Evolutionary conservation across 2,113 vertebrate genomes (phyloP).

Genomic region (Platanista minor): DNA sequence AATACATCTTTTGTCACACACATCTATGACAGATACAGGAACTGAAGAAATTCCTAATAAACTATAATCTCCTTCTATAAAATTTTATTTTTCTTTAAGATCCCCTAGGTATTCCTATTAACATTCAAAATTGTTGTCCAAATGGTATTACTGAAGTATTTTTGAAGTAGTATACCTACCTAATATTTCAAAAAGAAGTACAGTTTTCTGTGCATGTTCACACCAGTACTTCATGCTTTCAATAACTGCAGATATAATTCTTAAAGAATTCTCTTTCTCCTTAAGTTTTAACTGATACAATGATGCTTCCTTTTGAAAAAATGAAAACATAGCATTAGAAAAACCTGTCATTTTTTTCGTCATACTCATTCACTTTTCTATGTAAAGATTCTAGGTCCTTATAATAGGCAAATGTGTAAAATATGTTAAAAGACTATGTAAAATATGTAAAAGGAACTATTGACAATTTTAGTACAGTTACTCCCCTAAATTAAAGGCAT

Average conservation of each 20-base stretch:
- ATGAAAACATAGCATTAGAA: slow-evolving; percentile 27
- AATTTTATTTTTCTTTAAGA: slow-evolving; percentile 34
- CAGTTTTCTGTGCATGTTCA: slow-evolving; percentile 84
- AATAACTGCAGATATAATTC: slow-evolving; percentile 91
- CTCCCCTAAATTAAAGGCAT: slow-evolving; percentile 18
- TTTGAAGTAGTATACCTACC: slow-evolving; percentile 81
- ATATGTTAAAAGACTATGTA: neutral
- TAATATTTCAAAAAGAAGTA: slow-evolving; percentile 91
- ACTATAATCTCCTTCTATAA: neutral
- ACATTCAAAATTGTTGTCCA: neutral
- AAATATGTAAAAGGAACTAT: neutral
- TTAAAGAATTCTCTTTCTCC: slow-evolving; percentile 84
- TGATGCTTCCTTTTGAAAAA: slow-evolving; percentile 73
- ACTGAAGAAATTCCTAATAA: neutral
- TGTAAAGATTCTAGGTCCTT: slow-evolving; percentile 5
- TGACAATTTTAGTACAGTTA: slow-evolving; percentile 8
- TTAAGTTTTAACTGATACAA: slow-evolving; percentile 75
- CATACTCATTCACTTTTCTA: neutral
- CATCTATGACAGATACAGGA: neutral
- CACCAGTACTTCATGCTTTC: slow-evolving; percentile 94
- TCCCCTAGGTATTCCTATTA: neutral
- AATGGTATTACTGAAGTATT: neutral
- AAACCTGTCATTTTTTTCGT: slow-evolving; percentile 26
- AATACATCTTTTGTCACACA: neutral
- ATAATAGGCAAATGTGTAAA: neutral